These are phyloP conservation scores for Hydrozoanthus gracilis DNA, from an alignment of 92 coral and sea anemone species.

Conservation along the genomic window DNA sequence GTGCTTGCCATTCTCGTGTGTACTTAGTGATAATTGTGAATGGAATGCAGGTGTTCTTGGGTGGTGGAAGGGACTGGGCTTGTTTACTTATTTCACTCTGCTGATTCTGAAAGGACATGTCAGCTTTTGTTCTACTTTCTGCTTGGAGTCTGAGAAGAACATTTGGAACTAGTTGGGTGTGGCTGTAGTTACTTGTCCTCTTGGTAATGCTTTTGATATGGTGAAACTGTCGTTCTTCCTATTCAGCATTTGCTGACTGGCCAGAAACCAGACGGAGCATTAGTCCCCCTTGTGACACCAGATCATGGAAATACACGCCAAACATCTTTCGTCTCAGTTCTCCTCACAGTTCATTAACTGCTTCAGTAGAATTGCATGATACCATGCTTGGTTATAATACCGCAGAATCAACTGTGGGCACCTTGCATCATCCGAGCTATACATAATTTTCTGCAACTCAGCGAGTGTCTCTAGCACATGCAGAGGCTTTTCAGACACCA, in stretches of 20 bases:
- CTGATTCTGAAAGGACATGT: conserved; percentile 49
- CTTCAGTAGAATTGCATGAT: conserved; percentile 58
- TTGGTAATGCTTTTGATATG: conserved; percentile 55
- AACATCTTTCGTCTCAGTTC: conserved; percentile 38
- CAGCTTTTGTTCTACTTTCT: conserved; percentile 35
- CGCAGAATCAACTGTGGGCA: conserved; percentile 58
- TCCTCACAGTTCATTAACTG: conserved; percentile 19
- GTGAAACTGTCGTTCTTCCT: conserved; percentile 52
- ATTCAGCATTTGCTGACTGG: conserved; percentile 65
- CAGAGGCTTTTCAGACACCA: conserved; percentile 46
- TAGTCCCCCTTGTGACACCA: too few relatives aligned
- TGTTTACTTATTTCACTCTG: conserved; percentile 58
- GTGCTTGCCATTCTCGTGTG: conserved; percentile 49
- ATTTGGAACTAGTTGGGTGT: conserved; percentile 31
- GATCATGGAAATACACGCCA: conserved; percentile 63
- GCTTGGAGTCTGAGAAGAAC: conserved; percentile 56
- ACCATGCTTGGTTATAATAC: conserved; percentile 65
- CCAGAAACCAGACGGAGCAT: too few relatives aligned
- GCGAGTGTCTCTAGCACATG: conserved; percentile 52
- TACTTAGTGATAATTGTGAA: conserved; percentile 38
- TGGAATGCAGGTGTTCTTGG: too few relatives aligned
- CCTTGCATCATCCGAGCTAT: conserved; percentile 53
- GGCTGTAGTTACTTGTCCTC: conserved; percentile 58
- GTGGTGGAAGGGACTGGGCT: too few relatives aligned
- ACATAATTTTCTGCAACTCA: conserved; percentile 63